phyloP scores from a whole-genome alignment of 23 tunicate species.

The Trididemnum nubilum region DNA sequence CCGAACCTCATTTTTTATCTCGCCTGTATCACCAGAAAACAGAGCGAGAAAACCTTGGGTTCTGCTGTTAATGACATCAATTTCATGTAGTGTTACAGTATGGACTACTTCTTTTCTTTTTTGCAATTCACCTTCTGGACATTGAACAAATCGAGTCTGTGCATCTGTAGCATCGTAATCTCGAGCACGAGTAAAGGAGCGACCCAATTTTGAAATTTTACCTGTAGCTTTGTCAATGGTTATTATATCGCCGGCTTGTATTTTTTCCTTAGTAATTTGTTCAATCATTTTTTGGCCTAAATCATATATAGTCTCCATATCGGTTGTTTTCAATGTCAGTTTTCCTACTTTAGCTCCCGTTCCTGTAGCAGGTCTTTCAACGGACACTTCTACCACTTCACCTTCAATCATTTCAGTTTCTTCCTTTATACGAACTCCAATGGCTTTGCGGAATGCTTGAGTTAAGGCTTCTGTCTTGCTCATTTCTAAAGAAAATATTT shows the following conservation, averaged over 20 bases:
- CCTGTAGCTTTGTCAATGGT: constrained; percentile 98
- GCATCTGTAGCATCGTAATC: constrained; percentile 96
- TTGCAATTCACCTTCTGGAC: constrained; percentile 98
- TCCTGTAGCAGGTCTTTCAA: constrained; percentile 99
- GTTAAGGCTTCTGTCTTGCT: constrained; percentile 99
- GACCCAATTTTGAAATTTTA: constrained; percentile 82
- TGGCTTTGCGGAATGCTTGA: constrained; percentile 93
- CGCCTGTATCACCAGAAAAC: constrained; percentile 62
- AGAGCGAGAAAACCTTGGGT: constrained; percentile 97
- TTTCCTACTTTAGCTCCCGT: constrained; percentile 98
- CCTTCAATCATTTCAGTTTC: constrained; percentile 99
- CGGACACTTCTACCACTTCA: constrained; percentile 95
- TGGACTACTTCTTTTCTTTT: constrained; percentile 98
- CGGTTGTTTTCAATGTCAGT: constrained; percentile 93
- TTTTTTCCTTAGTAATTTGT: constrained; percentile 92
- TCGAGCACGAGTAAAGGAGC: constrained; percentile 93
- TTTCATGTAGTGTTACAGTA: constrained; percentile 96
- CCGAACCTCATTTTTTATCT: constrained; percentile 87
- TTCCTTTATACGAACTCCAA: constrained; percentile 97
- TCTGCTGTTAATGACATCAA: constrained; percentile 97
- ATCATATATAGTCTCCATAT: constrained; percentile 98
- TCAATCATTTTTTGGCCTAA: constrained; percentile 99
- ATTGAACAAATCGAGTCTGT: constrained; percentile 86
- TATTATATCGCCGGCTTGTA: constrained; percentile 96
- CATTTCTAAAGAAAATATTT: constrained; percentile 97